A percentile compares a stretch with the other conserved stretches of the same genome.
phyloP scores from a whole-genome alignment of 2,797 vertebrate species.

The Sternotherus odoratus region DNA sequence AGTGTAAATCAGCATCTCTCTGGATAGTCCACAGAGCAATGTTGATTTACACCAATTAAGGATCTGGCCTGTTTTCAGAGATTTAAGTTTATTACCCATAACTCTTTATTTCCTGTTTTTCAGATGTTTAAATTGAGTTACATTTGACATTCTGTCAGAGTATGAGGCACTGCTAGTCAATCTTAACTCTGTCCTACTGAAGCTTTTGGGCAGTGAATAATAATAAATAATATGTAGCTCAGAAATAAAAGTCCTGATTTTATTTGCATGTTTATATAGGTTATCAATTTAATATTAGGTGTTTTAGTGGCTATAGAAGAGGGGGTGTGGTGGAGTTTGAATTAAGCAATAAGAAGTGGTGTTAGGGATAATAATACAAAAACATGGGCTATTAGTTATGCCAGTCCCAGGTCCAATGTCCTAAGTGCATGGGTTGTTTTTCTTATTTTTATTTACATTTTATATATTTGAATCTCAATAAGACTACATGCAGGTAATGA shows the following conservation, averaged over 20 bases:
- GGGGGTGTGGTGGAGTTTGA: not conserved
- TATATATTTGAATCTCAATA: accelerated
- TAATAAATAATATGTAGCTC: not conserved
- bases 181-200: slow-evolving; percentile 1
- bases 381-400: not conserved
- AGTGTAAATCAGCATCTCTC: not conserved
- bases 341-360: not conserved
- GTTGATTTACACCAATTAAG: not conserved
- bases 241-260: slow-evolving; percentile 32
- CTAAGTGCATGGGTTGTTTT: accelerated
- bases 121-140: not conserved
- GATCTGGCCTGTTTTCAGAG: not conserved
- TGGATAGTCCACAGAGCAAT: not conserved
- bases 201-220: slow-evolving; percentile 11
- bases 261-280: not conserved
- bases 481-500: not conserved
- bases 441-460: not conserved
- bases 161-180: not conserved
- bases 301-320: not conserved
- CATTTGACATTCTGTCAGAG: slow-evolving; percentile 20
- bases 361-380: not conserved
- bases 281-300: slow-evolving; percentile 32
- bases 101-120: slow-evolving; percentile 15
- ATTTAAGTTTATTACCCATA: not conserved
- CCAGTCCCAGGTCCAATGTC: not conserved